Conservation (phyloP, 2,797 vertebrate genomes). For the Caiman crocodilus region DNA sequence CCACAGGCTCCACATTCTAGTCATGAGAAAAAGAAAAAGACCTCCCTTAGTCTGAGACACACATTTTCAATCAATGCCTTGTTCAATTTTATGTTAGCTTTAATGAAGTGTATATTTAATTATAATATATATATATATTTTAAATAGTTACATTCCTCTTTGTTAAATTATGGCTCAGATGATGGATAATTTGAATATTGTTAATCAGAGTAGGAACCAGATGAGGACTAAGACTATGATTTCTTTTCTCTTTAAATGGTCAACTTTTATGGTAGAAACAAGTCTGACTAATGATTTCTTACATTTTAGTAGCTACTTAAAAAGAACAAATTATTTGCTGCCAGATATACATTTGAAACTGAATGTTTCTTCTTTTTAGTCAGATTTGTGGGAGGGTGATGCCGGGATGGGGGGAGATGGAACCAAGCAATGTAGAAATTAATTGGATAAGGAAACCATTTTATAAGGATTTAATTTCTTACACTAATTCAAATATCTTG, state of each 20-base stretch:
- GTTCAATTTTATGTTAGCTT: constrained; percentile 2
- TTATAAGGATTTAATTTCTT: constrained; percentile 19
- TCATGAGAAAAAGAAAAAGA: neutral
- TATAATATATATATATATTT: neutral
- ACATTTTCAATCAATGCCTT: neutral
- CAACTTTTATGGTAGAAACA: neutral
- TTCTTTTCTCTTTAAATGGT: neutral
- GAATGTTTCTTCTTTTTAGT: constrained; percentile 49
- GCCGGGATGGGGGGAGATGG: neutral
- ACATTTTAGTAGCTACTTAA: neutral
- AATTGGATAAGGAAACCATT: constrained; percentile 17
- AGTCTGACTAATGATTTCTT: neutral
- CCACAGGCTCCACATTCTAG: neutral
- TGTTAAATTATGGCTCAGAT: neutral
- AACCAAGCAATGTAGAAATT: constrained; percentile 23
- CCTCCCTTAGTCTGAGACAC: neutral
- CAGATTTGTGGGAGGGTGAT: constrained; percentile 3
- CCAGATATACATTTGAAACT: neutral
- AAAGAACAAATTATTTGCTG: neutral
- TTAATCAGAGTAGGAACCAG: neutral
- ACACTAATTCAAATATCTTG: neutral
- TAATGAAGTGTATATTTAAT: constrained; percentile 23
- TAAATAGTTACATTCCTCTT: neutral
- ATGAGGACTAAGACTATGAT: neutral
- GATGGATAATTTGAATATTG: neutral